These are phyloP conservation scores for Melinopterus prodromus DNA, from an alignment of 2,888 invertebrate genomes.

Conservation along the genomic window DNA sequence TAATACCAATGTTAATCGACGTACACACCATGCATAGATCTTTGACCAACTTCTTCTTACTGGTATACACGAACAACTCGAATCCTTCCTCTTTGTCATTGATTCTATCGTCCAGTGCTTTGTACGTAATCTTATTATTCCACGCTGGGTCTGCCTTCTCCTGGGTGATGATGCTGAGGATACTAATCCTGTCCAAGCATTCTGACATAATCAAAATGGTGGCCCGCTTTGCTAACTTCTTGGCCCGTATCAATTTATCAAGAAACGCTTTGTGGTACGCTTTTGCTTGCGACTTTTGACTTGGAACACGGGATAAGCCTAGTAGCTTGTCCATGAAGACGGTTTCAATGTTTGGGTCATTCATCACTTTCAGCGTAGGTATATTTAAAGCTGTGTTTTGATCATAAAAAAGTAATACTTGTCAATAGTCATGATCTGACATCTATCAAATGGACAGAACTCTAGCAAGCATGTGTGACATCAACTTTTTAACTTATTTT, in stretches of 20 bases:
- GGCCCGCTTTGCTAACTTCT: slow-evolving; percentile 8
- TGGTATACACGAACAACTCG: slow-evolving; percentile 28
- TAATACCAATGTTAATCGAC: neutral
- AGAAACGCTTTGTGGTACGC: neutral
- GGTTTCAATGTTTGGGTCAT: neutral
- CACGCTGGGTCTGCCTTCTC: slow-evolving; percentile 35
- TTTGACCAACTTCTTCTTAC: slow-evolving; percentile 31
- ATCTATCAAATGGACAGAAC: neutral
- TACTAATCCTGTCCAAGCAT: slow-evolving; percentile 37
- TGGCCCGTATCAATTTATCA: neutral
- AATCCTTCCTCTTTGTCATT: slow-evolving; percentile 31
- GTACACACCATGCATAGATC: slow-evolving; percentile 34
- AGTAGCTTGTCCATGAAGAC: neutral
- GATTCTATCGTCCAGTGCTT: slow-evolving; percentile 28
- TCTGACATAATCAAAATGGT: slow-evolving; percentile 33
- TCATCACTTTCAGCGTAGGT: neutral
- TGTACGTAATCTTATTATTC: slow-evolving; percentile 25
- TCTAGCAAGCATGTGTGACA: no score
- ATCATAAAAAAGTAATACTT: neutral
- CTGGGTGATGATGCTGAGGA: slow-evolving; percentile 38
- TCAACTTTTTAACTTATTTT: no score
- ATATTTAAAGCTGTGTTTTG: neutral
- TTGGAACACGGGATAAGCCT: neutral
- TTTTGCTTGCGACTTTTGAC: neutral
- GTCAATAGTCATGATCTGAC: neutral